Percentiles rank a stretch among this genome's conserved stretches.
phyloP scores from a whole-genome alignment of 2,797 vertebrate genomes.

The Phyllotis vaccarum region DNA sequence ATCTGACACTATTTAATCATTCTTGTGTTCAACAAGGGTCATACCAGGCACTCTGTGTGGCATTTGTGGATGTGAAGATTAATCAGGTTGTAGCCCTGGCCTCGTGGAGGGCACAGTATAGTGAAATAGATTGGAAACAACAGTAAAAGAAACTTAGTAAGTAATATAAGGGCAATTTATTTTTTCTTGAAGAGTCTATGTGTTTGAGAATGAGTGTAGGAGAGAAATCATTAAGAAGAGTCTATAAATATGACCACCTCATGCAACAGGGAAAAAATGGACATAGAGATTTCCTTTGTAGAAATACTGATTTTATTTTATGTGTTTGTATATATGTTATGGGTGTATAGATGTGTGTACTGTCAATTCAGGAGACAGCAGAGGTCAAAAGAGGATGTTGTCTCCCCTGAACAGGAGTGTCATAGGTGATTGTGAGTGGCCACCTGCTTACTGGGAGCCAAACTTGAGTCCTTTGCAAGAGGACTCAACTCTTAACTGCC shows the following conservation, averaged over 20 bases:
- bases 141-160: slow-evolving; percentile 4
- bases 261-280: neutral
- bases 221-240: slow-evolving; percentile 45
- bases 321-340: neutral
- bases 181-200: neutral
- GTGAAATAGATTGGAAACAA: slow-evolving; percentile 1
- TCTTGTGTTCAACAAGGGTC: slow-evolving; percentile 48
- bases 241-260: slow-evolving; percentile 2
- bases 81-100: neutral
- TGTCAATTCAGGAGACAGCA: neutral
- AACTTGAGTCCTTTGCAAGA: neutral
- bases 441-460: neutral
- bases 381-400: neutral
- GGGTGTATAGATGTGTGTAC: neutral
- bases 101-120: neutral
- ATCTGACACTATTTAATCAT: neutral
- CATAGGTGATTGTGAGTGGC: neutral
- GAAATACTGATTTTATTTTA: neutral
- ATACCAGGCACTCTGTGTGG: neutral
- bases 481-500: neutral
- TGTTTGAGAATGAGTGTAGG: slow-evolving; percentile 39
- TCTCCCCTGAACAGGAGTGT: neutral
- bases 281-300: neutral
- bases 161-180: neutral
- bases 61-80: neutral